Evolutionary conservation across 2,113 vertebrate genomes (phyloP), one percentile per base, ranked within the genome.

Genomic region (Gorsachius goisagi): DNA sequence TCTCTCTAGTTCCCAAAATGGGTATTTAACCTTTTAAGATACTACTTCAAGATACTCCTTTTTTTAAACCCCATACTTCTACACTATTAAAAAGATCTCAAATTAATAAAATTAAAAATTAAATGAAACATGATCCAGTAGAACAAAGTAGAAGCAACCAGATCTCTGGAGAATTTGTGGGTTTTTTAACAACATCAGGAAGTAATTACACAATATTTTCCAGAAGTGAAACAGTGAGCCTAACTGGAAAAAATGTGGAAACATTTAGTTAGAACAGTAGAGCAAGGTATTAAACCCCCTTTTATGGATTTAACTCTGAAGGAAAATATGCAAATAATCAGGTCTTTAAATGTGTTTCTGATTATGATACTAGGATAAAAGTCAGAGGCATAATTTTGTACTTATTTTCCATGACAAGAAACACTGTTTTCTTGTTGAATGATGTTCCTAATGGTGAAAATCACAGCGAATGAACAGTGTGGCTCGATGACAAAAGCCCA

Each of bases 211-310:
- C 97, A 97, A 96, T 96, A 97, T 97, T 98, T 98, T 98, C 98
- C 98, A 98, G 98, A 98, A 98, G 98, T 98, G 98, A 98, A 98
- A 98, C 97, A 97, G 98, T 97, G 92, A 98, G 97, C 94, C 97
- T 96, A 98, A 98, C 97, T 98, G 98, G 98, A 98, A 98, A 98
- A 97, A 98, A 98, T 98, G 97, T 98, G 98, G 98, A 98, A 98
- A 97, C 97, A 94, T 97, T 98, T 98, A 98, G 98, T 98, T 98
- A 98, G 97, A 98, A 98, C 98, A 98, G 98, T 98, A 98, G 98
- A 97, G 97, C 97, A 97, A 97, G 97, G 97, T 98, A 98, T 97
- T 98, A 98, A 97, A 98, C 95, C 85, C 94, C 96, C 97, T 97
- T 98, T 98, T 97, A 98, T 98, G 96, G 98, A 97, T 98, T 98